phyloP scores from a whole-genome alignment of 1,140 invertebrate species.

The Nixonia krombeini region DNA sequence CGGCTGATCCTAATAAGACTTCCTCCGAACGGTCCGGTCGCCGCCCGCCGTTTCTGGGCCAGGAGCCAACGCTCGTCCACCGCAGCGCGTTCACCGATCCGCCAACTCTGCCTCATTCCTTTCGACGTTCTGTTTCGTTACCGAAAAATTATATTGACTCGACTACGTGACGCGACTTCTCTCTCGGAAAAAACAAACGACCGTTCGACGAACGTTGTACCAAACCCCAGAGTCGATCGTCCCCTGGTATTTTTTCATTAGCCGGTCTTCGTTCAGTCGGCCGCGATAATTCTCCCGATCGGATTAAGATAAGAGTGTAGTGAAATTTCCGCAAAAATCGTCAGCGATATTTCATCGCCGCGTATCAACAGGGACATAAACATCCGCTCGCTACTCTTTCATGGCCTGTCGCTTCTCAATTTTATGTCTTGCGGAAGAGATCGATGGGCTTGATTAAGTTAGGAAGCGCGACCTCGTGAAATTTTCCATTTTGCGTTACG shows the following conservation, averaged over 20 bases:
- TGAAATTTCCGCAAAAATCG: neutral
- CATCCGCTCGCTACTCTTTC: neutral
- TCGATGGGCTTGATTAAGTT: too few relatives aligned
- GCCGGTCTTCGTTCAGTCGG: neutral
- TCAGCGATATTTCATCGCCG: neutral
- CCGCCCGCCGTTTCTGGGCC: conserved; percentile 46
- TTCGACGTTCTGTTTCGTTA: conserved; percentile 38
- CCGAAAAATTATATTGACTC: conserved; percentile 45
- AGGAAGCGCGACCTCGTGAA: too few relatives aligned
- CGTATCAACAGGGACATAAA: neutral
- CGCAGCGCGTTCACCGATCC: conserved; percentile 28
- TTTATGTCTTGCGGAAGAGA: too few relatives aligned
- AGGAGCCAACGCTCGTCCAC: conserved; percentile 36
- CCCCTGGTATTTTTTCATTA: conserved; percentile 1
- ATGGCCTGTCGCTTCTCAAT: neutral
- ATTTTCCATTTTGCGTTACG: too few relatives aligned
- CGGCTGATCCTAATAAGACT: conserved; percentile 50
- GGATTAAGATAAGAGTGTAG: conserved; percentile 1
- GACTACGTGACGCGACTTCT: conserved; percentile 39
- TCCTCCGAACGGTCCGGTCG: conserved; percentile 44
- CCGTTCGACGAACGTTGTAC: neutral
- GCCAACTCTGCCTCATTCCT: conserved; percentile 17
- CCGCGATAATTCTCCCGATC: neutral
- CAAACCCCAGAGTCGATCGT: neutral
- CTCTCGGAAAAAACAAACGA: conserved; percentile 5